Base-by-base conservation (phyloP, 2,113 vertebrate species). In the Acrocephalus kingi region DNA sequence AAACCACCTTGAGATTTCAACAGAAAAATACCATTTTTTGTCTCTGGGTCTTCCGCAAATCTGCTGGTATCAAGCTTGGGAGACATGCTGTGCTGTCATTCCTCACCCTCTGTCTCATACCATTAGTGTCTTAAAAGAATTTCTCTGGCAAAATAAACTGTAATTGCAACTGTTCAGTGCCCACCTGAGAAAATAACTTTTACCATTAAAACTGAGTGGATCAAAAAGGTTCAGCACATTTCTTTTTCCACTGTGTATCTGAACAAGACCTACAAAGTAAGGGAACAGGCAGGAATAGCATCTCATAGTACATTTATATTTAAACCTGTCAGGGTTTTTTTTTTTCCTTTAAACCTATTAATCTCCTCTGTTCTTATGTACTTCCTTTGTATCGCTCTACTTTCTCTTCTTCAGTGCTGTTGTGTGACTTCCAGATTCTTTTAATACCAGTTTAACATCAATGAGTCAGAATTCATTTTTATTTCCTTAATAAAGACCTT, bases 141-240 rank as follows among this genome's bases (percentile, higher is more conserved):
- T 91, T 93, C 68, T 85, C 27, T 2, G 3, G 51, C 24, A 96
- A 87, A 97, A 96, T 94, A 94, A 94, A 82, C 72, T 72, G 80
- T 85, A 95, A 94, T 96, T 90, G 91, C 74, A 94, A 71, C 74
- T 94, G 82, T 74, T 95, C 84, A 77, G 66, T 90, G 66, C 66
- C 87, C 87, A 96, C 77, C 93, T 96, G 94, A 95, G 92, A 95
- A 97, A 96, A 97, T 92, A 68, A 94, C 93, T 81, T 92, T 87
- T 89, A 28, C 64, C 93, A 84, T 93, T 95, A 88, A 94, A 94
- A 66, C n/a, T 75, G 85, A 97, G 87, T 58, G 63, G 67, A 78
- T 89, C 0, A 8, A 90, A 95, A 93, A 83, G 35, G 8, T 90
- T 96, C 69, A 56, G 39, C 5, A 6, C 54, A 62, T 93, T 87